Evolutionary conservation across 35 echinoderm and acorn worm genomes (phyloP), one percentile per base, ranked within the genome.

Genomic region (Apostichopus californicus): DNA sequence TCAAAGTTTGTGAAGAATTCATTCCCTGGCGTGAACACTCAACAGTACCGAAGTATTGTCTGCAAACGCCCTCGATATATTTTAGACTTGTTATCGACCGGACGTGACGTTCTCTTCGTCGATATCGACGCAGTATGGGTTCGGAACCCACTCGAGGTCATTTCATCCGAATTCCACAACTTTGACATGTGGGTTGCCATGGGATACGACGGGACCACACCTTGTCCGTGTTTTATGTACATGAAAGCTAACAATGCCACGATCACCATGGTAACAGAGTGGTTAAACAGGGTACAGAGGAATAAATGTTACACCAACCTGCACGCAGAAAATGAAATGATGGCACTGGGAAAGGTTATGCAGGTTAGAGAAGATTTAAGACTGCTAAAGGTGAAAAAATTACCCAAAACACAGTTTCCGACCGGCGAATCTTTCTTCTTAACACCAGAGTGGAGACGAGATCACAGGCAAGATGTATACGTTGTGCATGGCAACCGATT

Each of bases 121-220:
- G 92, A 93, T 54, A 70, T 87, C 14, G 92, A 93, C 34, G 86
- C 92, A 22, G 92, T 93, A 3, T 93, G 92, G 92, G 70, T 93
- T 64, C 85, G 56, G 58, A 87, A 93, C 18, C 92, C 92, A 1
- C 20, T 93, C 17, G 55, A 73, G 25, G 54, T 93, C 14, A 89
- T 90, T 6, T 71, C 84, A 15, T 60, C 53, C 1, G 17, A 63
- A 18, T 89, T 89, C 57, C 52, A 58, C 22, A 78, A 58, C 24
- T 89, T 89, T 24, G 92, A 93, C 46, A 55, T 93, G 6, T 93
- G 92, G 92, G 92, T 93, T 23, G 92, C 92, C 6, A 86, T 54
- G 18, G 92, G 92, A 10, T 77, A 90, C 56, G 92, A 87, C 15
- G 92, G 85, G 13, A 12, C 73, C 56, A 90, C 86, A 1, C 84